Evolutionary conservation across 2,113 vertebrate genomes (phyloP).

Genomic region (Nematolebias whitei): DNA sequence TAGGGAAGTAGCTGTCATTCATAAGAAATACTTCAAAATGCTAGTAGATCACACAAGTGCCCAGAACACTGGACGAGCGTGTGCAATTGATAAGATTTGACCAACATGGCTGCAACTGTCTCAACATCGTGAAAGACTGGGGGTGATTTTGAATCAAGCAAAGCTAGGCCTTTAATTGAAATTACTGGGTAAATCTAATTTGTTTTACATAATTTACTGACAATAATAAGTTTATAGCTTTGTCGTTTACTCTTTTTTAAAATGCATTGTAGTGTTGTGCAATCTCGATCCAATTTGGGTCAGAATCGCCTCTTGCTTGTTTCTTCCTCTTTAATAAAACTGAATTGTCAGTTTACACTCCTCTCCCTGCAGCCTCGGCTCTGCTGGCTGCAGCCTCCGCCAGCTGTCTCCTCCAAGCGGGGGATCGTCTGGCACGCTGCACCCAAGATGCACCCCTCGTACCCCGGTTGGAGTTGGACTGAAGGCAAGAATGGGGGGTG

Average conservation of each 20-base stretch:
- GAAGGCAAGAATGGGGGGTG: not conserved
- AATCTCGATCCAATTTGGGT: not conserved
- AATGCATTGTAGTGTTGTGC: not conserved
- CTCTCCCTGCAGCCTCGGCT: slow-evolving; percentile 39
- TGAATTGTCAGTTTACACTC: slow-evolving; percentile 52
- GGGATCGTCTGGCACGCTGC: slow-evolving; percentile 62
- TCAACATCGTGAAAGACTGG: no score
- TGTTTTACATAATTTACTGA: no score
- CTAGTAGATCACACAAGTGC: no score
- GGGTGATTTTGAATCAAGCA: no score
- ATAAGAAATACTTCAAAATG: no score
- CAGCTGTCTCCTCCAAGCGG: slow-evolving; percentile 65
- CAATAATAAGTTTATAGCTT: no score
- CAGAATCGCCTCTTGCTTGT: not conserved
- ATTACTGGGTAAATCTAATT: no score
- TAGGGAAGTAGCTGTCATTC: no score
- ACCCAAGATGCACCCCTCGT: slow-evolving; percentile 51
- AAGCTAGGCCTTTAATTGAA: no score
- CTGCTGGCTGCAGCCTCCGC: slow-evolving; percentile 49
- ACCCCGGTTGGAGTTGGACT: slow-evolving; percentile 36
- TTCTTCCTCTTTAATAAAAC: slow-evolving; percentile 6
- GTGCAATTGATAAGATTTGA: no score
- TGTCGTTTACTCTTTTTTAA: not conserved
- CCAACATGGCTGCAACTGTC: no score
- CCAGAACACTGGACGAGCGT: no score